phyloP scores from a whole-genome alignment of 2,888 invertebrate genomes.

The Dendrolimus houi region DNA sequence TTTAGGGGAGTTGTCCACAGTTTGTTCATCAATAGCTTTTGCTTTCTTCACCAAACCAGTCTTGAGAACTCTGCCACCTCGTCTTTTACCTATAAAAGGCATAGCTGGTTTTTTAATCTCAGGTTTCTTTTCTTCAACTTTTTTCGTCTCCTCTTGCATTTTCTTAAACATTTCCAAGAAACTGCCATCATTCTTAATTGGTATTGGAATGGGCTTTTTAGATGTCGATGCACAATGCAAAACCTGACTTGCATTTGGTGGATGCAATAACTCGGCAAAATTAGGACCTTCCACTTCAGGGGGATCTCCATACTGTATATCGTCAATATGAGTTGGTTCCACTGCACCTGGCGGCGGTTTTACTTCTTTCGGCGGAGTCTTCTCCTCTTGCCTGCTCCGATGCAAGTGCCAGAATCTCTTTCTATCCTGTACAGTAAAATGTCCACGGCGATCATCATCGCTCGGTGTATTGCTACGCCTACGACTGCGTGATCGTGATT shows the following conservation, averaged over 20 bases:
- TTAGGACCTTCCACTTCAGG: slow-evolving; percentile 67
- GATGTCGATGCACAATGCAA: slow-evolving; percentile 42
- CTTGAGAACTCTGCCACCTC: slow-evolving; percentile 91
- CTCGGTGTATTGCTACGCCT: slow-evolving; percentile 38
- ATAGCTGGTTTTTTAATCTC: slow-evolving; percentile 59
- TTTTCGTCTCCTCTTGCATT: slow-evolving; percentile 82
- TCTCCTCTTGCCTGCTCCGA: slow-evolving; percentile 42
- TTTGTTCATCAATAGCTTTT: slow-evolving; percentile 79
- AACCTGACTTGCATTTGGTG: slow-evolving; percentile 32
- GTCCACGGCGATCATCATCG: slow-evolving; percentile 60
- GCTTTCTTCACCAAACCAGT: slow-evolving; percentile 93
- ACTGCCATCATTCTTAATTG: slow-evolving; percentile 92
- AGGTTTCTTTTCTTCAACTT: slow-evolving; percentile 54
- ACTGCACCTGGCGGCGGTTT: slow-evolving; percentile 60
- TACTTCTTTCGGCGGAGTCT: slow-evolving; percentile 48
- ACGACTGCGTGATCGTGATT: slow-evolving; percentile 40
- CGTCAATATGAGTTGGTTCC: slow-evolving; percentile 45
- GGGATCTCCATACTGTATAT: slow-evolving; percentile 60
- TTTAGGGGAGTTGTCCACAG: slow-evolving; percentile 79
- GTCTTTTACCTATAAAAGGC: slow-evolving; percentile 84
- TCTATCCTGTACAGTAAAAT: slow-evolving; percentile 64
- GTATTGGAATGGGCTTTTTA: slow-evolving; percentile 76
- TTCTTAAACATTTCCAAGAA: slow-evolving; percentile 95
- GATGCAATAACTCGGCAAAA: slow-evolving; percentile 51
- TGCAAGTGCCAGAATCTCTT: slow-evolving; percentile 66